These are phyloP conservation scores for Ahaetulla prasina DNA, from an alignment of 2,113 vertebrate genomes.

Conservation along the genomic window DNA sequence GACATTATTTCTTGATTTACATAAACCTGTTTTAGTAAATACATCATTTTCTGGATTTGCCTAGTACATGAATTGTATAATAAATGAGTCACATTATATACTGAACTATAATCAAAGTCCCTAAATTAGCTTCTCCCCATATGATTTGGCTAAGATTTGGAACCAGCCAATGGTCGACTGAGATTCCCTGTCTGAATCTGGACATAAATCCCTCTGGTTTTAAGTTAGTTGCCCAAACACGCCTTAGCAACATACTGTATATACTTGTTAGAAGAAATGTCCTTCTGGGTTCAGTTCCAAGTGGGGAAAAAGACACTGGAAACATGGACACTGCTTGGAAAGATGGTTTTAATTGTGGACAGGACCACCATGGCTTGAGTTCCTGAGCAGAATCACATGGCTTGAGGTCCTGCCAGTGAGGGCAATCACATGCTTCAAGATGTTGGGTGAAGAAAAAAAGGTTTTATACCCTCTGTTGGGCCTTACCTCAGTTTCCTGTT, in stretches of 20 bases:
- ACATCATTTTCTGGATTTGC: background rate
- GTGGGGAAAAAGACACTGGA: too few relatives aligned
- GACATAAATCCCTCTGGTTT: background rate
- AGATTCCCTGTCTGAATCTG: background rate
- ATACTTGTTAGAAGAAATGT: too few relatives aligned
- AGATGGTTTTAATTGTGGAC: too few relatives aligned
- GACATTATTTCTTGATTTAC: background rate
- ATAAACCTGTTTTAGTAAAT: background rate
- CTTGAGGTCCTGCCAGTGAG: too few relatives aligned
- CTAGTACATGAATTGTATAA: background rate
- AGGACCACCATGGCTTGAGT: too few relatives aligned
- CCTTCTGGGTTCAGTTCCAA: too few relatives aligned
- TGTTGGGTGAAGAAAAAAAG: too few relatives aligned
- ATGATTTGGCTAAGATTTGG: background rate
- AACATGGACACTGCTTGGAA: too few relatives aligned
- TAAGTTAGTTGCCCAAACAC: background rate
- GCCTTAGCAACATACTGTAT: background rate
- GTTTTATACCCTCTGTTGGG: too few relatives aligned
- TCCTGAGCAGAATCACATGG: too few relatives aligned
- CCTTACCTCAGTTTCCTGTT: too few relatives aligned
- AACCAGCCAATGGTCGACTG: background rate
- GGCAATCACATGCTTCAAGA: too few relatives aligned
- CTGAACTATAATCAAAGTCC: background rate
- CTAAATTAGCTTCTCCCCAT: background rate
- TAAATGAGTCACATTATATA: background rate